Evolutionary conservation across 2,888 invertebrate genomes (phyloP), one percentile per base, ranked within the genome.

Genomic region (Calephelis perditalis): DNA sequence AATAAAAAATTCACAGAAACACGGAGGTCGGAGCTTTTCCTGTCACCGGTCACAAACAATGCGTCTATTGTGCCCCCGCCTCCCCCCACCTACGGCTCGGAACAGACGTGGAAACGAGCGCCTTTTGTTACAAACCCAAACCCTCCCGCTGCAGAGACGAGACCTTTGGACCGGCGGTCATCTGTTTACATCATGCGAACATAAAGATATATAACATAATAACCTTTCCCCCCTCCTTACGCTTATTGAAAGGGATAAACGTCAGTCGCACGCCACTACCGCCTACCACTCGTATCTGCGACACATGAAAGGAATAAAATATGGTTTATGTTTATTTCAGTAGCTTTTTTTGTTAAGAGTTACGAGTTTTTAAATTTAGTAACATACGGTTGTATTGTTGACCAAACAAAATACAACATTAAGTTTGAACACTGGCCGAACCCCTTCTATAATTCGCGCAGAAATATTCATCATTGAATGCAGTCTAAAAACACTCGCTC

Each of bases 1-100:
- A 86, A 87, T 86, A 88, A 89, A 89, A 88, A 88, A 86, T 84
- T 85, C 86, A 86, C 82, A 86, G 87, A 85, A 87, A 87, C 87
- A 88, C 86, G 84, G 89, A 86, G 89, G 89, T 89, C 82, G 88
- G 86, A 87, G 90, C 88, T 90, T 90, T 89, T 89, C 89, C 89
- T 87, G 89, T 88, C 89, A 88, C 87, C 87, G 88, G 84, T 84
- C 82, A 88, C 86, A 89, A 89, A 90, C 90, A 90, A 90, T 89
- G 82, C 79, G 77, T 79, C 84, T 72, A 88, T 87, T 88, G 88
- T 90, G 77, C 76, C 72, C 60, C 68, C 70, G 67, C 65, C 67
- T 70, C 71, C 69, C 71, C 69, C 69, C 68, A 69, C 77, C 75
- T 72, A 72, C 72, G 70, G 73, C 72, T 69, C 75, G 71, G 78